Percentiles rank a stretch among this genome's conserved stretches.
These are phyloP conservation scores for Liopterus haemorrhoidalis DNA, from an alignment of 2,888 invertebrate genomes.

Conservation along the genomic window DNA sequence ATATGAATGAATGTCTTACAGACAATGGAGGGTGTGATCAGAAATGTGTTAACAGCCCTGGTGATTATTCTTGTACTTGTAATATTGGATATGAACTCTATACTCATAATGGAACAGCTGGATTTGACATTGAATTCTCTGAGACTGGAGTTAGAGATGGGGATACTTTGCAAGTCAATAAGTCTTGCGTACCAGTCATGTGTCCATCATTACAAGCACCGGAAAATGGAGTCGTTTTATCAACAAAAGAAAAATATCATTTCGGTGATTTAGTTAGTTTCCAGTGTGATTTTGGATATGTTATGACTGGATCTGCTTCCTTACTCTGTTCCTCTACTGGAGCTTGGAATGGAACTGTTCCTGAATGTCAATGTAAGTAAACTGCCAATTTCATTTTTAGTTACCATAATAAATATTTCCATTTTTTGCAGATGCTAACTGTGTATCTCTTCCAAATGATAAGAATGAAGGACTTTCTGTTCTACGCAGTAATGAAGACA, in stretches of 20 bases:
- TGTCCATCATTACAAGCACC: constrained; percentile 72
- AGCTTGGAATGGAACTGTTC: constrained; percentile 88
- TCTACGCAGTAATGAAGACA: constrained; percentile 71
- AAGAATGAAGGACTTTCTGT: constrained; percentile 79
- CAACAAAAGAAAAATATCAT: constrained; percentile 76
- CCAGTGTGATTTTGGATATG: constrained; percentile 91
- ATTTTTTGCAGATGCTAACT: constrained; percentile 69
- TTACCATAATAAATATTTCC: constrained; percentile 9
- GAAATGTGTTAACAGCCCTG: constrained; percentile 85
- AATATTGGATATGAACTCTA: constrained; percentile 89
- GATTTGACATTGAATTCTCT: constrained; percentile 68
- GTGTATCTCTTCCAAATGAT: constrained; percentile 83
- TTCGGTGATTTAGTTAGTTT: constrained; percentile 86
- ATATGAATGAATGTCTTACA: constrained; percentile 79
- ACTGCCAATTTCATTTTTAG: too few species aligned
- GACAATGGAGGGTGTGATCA: constrained; percentile 91
- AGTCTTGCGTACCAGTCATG: constrained; percentile 92
- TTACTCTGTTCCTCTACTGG: constrained; percentile 85
- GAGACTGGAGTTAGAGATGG: constrained; percentile 87
- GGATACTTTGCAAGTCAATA: constrained; percentile 83
- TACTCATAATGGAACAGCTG: constrained; percentile 81
- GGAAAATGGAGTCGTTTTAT: constrained; percentile 77
- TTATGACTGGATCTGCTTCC: constrained; percentile 81
- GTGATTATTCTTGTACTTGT: constrained; percentile 82
- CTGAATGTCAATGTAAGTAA: constrained; percentile 84